Base-by-base conservation (phyloP, 2,113 vertebrate species). In the Misgurnus mizolepis region DNA sequence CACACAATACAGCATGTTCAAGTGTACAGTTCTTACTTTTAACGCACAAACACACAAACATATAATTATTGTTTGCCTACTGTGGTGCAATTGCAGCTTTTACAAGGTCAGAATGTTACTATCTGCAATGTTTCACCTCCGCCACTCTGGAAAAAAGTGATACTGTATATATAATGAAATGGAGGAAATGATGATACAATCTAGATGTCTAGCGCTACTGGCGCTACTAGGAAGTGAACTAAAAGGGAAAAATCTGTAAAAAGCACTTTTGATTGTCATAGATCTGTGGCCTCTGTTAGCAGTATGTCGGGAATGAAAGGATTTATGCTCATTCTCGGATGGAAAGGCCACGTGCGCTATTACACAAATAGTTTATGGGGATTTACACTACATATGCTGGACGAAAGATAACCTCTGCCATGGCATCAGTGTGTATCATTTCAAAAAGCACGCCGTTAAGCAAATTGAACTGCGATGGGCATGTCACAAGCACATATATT, bases 341-440 rank as follows among this genome's bases (percentile, higher is more conserved):
- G 75, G 47, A 77, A 65, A 66, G 62, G 75, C 75, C 61, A 55
- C 17, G 34, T 77, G 62, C 62, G 12, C 62, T 67, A 66, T 77
- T 77, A 77, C 62, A 67, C 75, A 77, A 66, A 61, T 66, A 62
- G 47, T 77, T 77, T 77, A 77, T 55, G 27, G 47, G 75, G 62
- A 77, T 77, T 77, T 77, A 22, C 27, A 22, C 47, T 77, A 53
- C 61, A 77, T 77, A 77, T 66, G 75, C 75, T 55, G 34, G 62
- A 41, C 66, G 75, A 66, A 8, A 66, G 75, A 66, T 67, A 77
- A 67, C 75, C 75, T 66, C 75, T 77, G 62, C 34, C 15, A 53
- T 11, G 3, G 62, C 62, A 66, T 77, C 62, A 14, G 15, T 41
- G 45, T 66, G 75, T 76, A 64, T 77, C 75, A 55, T 55, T 77